phyloP scores from a whole-genome alignment of 2,888 invertebrate species.

The Mesoligia furuncula region DNA sequence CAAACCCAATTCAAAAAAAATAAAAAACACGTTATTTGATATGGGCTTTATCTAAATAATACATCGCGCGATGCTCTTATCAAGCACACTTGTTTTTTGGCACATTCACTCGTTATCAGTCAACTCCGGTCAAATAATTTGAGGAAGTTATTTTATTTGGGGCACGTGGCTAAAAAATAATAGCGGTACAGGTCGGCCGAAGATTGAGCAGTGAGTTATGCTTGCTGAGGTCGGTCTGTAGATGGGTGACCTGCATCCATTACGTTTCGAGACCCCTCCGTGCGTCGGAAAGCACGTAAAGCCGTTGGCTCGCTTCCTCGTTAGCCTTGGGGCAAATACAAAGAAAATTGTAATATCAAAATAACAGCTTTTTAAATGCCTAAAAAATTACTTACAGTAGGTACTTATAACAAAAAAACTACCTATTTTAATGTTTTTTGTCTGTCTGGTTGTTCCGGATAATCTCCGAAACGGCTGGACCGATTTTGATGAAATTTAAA shows the following conservation, averaged over 20 bases:
- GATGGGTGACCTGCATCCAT: neutral
- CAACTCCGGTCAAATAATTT: neutral
- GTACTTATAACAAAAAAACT: too few relatives aligned
- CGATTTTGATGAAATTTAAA: neutral
- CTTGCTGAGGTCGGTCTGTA: neutral
- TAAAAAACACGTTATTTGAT: conserved; percentile 15
- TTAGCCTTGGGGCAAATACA: too few relatives aligned
- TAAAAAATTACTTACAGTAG: too few relatives aligned
- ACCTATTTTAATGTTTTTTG: too few relatives aligned
- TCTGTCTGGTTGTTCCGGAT: too few relatives aligned
- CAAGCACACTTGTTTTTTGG: conserved; percentile 14
- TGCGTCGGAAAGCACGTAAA: neutral
- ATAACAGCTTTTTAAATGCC: too few relatives aligned
- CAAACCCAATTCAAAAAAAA: too few relatives aligned
- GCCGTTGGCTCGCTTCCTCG: neutral
- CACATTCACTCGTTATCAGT: conserved; percentile 21
- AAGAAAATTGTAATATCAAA: too few relatives aligned
- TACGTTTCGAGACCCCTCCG: too few relatives aligned
- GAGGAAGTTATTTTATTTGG: neutral
- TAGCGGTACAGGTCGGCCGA: neutral
- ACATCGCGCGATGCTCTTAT: conserved; percentile 30
- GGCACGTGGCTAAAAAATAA: neutral
- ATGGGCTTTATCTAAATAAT: conserved; percentile 21
- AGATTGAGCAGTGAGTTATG: neutral
- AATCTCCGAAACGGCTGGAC: neutral